A percentile compares a stretch with the other conserved stretches of the same genome.
phyloP scores from a whole-genome alignment of 1,140 invertebrate genomes.

The Heliconius nattereri region DNA sequence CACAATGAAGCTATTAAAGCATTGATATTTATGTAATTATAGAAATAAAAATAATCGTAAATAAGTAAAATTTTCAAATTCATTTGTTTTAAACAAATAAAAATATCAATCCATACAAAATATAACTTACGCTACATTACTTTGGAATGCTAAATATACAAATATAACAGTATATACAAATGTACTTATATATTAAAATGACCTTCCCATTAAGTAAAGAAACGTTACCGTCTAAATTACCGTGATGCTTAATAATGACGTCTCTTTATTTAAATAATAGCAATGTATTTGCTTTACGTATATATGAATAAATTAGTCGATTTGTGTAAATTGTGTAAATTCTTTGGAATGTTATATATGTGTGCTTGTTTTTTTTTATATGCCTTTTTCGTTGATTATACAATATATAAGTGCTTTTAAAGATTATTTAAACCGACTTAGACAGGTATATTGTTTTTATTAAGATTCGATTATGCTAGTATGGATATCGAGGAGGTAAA shows the following conservation, averaged over 20 bases:
- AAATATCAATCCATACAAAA: too few species aligned
- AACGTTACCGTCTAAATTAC: slow-evolving; percentile 5
- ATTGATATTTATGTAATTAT: too few species aligned
- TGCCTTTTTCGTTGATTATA: neutral
- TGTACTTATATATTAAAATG: neutral
- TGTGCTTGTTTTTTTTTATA: neutral
- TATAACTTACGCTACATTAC: too few species aligned
- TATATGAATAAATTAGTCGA: neutral
- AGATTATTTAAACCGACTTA: too few species aligned
- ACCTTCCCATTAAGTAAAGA: neutral
- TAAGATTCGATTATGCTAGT: too few species aligned
- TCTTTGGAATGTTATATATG: neutral
- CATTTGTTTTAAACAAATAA: too few species aligned
- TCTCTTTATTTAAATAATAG: slow-evolving; percentile 6
- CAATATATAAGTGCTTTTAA: neutral
- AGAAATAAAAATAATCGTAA: too few species aligned
- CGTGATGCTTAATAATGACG: neutral
- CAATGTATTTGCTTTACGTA: slow-evolving; percentile 1
- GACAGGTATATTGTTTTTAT: too few species aligned
- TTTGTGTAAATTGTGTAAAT: neutral
- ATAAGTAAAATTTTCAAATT: too few species aligned
- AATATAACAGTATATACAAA: neutral
- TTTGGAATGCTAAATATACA: neutral
- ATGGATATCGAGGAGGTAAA: too few species aligned
- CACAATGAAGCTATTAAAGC: too few species aligned